phyloP scores from a whole-genome alignment of 2,797 vertebrate species.

The Avahi laniger region DNA sequence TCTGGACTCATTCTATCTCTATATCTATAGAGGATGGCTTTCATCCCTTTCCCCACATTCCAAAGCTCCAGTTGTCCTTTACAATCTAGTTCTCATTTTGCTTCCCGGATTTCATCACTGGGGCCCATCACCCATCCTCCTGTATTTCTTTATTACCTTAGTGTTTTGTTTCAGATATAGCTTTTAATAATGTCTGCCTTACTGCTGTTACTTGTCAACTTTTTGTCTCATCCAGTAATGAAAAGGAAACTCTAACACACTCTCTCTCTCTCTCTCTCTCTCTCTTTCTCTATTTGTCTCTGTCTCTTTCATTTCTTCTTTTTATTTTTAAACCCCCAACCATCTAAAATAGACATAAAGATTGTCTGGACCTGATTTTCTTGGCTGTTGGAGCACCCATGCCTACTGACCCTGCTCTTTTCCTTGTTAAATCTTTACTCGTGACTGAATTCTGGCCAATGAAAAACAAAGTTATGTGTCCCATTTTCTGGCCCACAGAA shows the following conservation, averaged over 20 bases:
- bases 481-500: neutral
- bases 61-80: neutral
- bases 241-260: neutral
- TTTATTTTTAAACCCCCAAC: neutral
- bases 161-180: neutral
- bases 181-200: fast-evolving
- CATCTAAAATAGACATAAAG: neutral
- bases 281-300: neutral
- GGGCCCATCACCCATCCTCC: too few relatives aligned
- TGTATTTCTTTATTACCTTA: fast-evolving
- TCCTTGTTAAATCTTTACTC: neutral
- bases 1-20: neutral
- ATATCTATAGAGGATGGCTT: neutral
- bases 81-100: neutral
- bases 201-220: neutral
- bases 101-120: neutral
- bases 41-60: neutral
- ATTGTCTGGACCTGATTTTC: neutral
- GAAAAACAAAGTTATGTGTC: neutral
- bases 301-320: neutral
- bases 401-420: neutral
- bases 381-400: neutral
- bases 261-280: neutral
- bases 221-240: neutral
- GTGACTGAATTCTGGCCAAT: neutral